Evolutionary conservation across 2,888 invertebrate genomes (phyloP).

Genomic region (Xylophagus ater): DNA sequence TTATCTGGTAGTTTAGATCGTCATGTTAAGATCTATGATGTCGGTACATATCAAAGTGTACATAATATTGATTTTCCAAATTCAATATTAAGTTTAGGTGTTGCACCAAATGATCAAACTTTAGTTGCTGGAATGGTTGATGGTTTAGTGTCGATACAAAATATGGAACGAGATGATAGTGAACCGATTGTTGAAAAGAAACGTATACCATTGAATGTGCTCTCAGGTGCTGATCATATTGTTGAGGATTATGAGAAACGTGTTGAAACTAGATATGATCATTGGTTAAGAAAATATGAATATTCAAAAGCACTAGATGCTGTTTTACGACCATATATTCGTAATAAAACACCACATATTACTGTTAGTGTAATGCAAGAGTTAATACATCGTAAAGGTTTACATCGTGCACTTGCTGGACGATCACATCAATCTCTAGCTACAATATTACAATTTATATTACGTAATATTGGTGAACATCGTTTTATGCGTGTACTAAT

Average conservation of each 20-base stretch:
- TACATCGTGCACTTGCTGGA: constrained; percentile 63
- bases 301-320: constrained; percentile 68
- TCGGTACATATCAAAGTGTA: constrained; percentile 72
- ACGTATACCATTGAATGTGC: constrained; percentile 32
- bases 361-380: constrained; percentile 77
- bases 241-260: constrained; percentile 36
- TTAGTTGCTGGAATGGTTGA: constrained; percentile 87
- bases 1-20: constrained; percentile 86
- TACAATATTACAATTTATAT: constrained; percentile 63
- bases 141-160: constrained; percentile 78
- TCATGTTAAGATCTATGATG: constrained; percentile 87
- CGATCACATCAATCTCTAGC: constrained; percentile 55
- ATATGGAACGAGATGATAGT: constrained; percentile 50
- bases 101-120: constrained; percentile 64
- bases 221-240: constrained; percentile 42
- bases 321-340: constrained; percentile 51
- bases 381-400: constrained; percentile 67
- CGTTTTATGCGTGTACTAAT: constrained; percentile 63
- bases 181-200: constrained; percentile 35
- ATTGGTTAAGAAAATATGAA: constrained; percentile 64
- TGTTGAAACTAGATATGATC: constrained; percentile 46
- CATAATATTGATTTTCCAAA: constrained; percentile 86
- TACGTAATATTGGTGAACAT: constrained; percentile 57
- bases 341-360: constrained; percentile 57
- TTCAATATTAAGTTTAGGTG: constrained; percentile 75